Conservation (phyloP, 2,113 vertebrate species). For the Axis porcinus region DNA sequence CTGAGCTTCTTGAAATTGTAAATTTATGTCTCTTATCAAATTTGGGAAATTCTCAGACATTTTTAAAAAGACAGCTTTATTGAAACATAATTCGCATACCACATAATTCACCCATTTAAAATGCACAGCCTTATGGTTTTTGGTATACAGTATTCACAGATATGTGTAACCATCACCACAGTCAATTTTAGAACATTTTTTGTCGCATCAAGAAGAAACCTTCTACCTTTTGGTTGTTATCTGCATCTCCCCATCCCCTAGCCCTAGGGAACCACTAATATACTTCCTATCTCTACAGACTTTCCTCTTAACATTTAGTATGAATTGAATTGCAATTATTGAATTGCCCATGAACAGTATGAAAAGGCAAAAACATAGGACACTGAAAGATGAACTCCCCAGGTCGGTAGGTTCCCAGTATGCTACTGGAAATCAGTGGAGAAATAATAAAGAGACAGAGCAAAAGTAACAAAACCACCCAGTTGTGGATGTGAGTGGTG, state of each 20-base stretch:
- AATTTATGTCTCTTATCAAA: not conserved
- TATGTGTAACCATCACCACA: not conserved
- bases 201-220: not conserved
- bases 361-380: not conserved
- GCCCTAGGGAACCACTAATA: not conserved
- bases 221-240: not conserved
- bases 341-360: not conserved
- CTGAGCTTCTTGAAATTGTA: not conserved
- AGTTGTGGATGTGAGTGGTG: not conserved
- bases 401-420: not conserved
- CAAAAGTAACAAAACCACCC: not conserved
- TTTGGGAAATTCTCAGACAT: not conserved
- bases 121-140: not conserved
- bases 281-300: not conserved
- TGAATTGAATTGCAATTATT: not conserved
- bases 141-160: not conserved
- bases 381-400: not conserved
- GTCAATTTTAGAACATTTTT: conserved; percentile 6
- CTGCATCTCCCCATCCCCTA: not conserved
- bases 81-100: not conserved
- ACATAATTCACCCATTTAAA: not conserved
- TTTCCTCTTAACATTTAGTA: not conserved
- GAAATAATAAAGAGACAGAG: not conserved
- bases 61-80: not conserved
- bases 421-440: not conserved